These are phyloP conservation scores for Matsumyia berberina DNA, from an alignment of 2,888 invertebrate species.

Conservation along the genomic window DNA sequence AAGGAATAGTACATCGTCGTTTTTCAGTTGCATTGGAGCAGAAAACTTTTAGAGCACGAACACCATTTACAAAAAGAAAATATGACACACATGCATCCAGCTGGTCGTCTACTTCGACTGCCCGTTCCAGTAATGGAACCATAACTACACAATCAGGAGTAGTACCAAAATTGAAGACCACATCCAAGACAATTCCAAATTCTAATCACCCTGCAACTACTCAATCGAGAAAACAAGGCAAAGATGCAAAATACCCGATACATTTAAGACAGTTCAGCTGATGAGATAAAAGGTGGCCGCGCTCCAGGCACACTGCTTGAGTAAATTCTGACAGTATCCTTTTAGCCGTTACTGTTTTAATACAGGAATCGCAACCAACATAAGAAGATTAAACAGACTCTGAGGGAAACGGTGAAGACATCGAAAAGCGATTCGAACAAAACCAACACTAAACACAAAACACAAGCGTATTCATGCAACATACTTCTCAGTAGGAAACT, in stretches of 20 bases:
- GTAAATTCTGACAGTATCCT: constrained; percentile 53
- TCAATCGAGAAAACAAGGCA: constrained; percentile 73
- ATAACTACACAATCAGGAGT: constrained; percentile 77
- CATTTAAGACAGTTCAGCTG: constrained; percentile 79
- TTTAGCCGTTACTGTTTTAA: constrained; percentile 20
- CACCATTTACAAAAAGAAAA: constrained; percentile 81
- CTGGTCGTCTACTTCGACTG: constrained; percentile 38
- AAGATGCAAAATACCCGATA: constrained; percentile 80
- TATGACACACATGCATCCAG: constrained; percentile 38
- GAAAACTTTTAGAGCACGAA: constrained; percentile 84
- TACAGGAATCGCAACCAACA: constrained; percentile 29
- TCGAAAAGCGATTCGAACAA: constrained; percentile 48
- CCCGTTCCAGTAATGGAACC: constrained; percentile 29
- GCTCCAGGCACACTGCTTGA: constrained; percentile 46
- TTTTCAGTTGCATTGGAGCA: constrained; percentile 84
- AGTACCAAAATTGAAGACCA: constrained; percentile 81
- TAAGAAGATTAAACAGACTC: constrained; percentile 62
- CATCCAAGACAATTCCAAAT: constrained; percentile 49
- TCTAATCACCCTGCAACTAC: constrained; percentile 32
- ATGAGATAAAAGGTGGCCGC: constrained; percentile 42
- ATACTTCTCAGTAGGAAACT: constrained; percentile 53
- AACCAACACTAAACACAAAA: constrained; percentile 60
- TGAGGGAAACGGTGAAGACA: constrained; percentile 59
- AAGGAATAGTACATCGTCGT: constrained; percentile 83
- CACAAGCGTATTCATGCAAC: constrained; percentile 34